Conservation (phyloP, 2,888 invertebrate species). For the Cryptophagus acutangulus region DNA sequence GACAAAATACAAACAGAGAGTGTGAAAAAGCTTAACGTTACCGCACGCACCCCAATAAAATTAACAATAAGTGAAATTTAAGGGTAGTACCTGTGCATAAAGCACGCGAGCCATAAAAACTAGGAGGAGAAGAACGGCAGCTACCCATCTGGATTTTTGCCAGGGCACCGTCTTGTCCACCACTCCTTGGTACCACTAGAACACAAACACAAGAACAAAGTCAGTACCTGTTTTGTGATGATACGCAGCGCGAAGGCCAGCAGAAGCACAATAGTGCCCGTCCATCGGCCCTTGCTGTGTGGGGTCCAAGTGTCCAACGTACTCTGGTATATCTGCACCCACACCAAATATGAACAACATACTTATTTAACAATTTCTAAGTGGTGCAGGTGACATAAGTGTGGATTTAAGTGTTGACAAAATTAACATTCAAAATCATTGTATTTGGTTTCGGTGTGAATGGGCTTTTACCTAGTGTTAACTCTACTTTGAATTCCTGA, state of each 20-base stretch:
- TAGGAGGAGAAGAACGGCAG: constrained; percentile 43
- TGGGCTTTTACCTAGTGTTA: no score
- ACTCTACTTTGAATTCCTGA: no score
- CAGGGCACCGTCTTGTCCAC: constrained; percentile 51
- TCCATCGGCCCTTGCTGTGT: constrained; percentile 75
- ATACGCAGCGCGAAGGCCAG: constrained; percentile 74
- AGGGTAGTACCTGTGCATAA: constrained; percentile 45
- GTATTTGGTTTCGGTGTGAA: no score
- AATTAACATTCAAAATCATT: no score
- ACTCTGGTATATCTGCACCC: constrained; percentile 70
- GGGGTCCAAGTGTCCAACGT: constrained; percentile 84
- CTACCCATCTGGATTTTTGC: constrained; percentile 46
- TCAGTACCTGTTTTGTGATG: constrained; percentile 70
- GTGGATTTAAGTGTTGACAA: no score
- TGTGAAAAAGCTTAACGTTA: not conserved
- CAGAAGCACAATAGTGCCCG: constrained; percentile 64
- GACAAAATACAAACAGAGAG: constrained; percentile 18
- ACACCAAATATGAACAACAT: constrained; percentile 4
- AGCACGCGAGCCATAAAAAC: constrained; percentile 48
- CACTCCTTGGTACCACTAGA: constrained; percentile 51
- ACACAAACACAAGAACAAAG: constrained; percentile 35
- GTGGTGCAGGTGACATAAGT: no score
- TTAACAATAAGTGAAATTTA: not conserved
- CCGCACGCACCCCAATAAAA: not conserved
- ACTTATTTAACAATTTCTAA: no score